Percentiles rank a stretch among this genome's conserved stretches.
phyloP scores from a whole-genome alignment of 2,113 vertebrate genomes.

The Trematomus loennbergii region DNA sequence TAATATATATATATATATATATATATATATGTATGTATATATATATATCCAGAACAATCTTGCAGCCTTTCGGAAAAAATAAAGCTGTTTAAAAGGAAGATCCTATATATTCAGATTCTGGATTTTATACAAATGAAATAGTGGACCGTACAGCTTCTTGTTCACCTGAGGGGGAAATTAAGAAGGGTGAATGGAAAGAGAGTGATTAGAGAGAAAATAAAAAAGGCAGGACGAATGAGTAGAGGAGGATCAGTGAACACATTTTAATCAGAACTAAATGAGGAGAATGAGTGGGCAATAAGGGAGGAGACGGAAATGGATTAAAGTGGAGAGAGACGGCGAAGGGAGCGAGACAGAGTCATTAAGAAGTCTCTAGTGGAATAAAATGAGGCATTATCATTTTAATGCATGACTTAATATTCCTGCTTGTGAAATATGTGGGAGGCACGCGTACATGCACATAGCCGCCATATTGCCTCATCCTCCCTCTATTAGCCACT shows the following conservation, averaged over 20 bases:
- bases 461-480: constrained; percentile 3
- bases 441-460: constrained; percentile 7
- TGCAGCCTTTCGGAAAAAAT: background rate
- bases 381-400: constrained; percentile 68
- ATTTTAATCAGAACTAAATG: constrained; percentile 74
- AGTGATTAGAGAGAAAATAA: background rate
- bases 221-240: constrained; percentile 21
- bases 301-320: constrained; percentile 42
- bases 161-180: background rate
- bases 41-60: background rate
- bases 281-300: constrained; percentile 70
- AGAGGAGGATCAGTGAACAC: constrained; percentile 49
- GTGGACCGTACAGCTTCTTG: no score
- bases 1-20: no score
- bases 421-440: constrained; percentile 47
- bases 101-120: background rate
- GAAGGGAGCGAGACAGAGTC: constrained; percentile 48
- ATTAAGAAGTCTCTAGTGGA: constrained; percentile 63
- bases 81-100: background rate
- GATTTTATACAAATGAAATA: background rate
- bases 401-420: constrained; percentile 68
- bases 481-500: background rate
- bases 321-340: constrained; percentile 47
- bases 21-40: no score
- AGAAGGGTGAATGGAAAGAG: background rate